Base-by-base conservation (phyloP, 2,113 vertebrate genomes). In the Xyrauchen texanus region DNA sequence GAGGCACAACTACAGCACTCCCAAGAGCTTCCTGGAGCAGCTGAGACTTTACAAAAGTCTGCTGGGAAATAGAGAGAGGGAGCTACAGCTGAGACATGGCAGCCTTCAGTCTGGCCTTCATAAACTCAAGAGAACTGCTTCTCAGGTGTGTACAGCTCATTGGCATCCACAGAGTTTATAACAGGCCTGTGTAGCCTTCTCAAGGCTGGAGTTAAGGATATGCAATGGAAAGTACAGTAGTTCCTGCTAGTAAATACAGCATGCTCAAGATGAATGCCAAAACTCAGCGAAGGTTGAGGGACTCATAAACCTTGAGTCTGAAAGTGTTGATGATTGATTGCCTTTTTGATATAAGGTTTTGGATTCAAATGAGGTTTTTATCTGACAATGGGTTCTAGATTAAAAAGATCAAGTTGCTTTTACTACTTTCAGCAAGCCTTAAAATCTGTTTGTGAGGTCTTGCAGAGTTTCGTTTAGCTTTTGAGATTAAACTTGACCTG, bases 21-120 rank as follows among this genome's bases (percentile, higher is more conserved):
- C 89, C 13, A 95, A 93, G 85, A 94, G 91, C 88, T 96, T 98
- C 84, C 88, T 95, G 75, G 91, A 96, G 84, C 92, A 96, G 91
- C 94, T 95, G 78, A 92, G 82, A 0, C 83, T 96, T 82, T 94
- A 91, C 85, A 88, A 92, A 73, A 93, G 89, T 81, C 86, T 96
- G 63, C 85, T 95, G 85, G 85, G 88, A 79, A 94, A 88, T 81
- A 95, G 93, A 75, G 87, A 62, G 13, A 69, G 89, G 73, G 89
- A 92, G 34, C 88, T 95, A 3, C 85, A 80, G 0, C 71, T 85
- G 81, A 93, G 88, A 71, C 91, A 90, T 83, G 90, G 92, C 78
- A 89, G 91, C 13, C 89, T 97, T 58, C 61, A 89, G 55, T 94
- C 89, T 4, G 91, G 92, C 71, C 91, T 93, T 82, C 87, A 93